Evolutionary conservation across 2,797 vertebrate species (phyloP), one percentile per base, ranked within the genome.

Genomic region (Eupleurogrammus muticus): DNA sequence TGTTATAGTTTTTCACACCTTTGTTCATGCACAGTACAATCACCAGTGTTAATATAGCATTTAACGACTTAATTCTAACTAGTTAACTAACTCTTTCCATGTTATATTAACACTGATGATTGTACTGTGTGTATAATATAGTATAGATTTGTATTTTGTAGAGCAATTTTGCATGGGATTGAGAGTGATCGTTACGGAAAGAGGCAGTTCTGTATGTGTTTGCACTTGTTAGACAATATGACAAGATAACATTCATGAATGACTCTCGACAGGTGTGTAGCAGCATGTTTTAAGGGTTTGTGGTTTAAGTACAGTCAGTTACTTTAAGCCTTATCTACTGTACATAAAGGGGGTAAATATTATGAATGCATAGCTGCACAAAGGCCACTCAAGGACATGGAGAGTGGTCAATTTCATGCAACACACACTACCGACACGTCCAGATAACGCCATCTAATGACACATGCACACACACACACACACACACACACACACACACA

Each of bases 361-460:
- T 13, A 68, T 3, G 16, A 10, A 38, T 4, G 16, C 17, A 46
- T 0, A 24, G 12, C 24, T n/a, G 49, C 3, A 14, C 59, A 40
- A 34, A 42, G 61, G 65, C 4, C 49, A 40, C 32, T 42, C 38
- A 53, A 34, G 65, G 56, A 8, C 20, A 20, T 19, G 0, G 42
- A 55, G 5, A 7, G 66, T 1, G 13, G 12, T 40, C 10, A 17
- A 42, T 44, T 44, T 48, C 40, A 52, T 57, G 52, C 54, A 48
- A 0, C 6, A 7, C 21, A 40, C 5, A 52, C 61, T 0, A 19
- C 38, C 34, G 60, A 54, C 59, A 40, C 0, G 35, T 1, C 9
- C 21, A 47, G 28, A 73, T 16, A 50, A 75, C 16, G 8, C n/a
- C 57, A 52, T 54, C 60, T 38, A 34, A 32, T 5, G 32, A 28